A percentile compares a stretch with the other conserved stretches of the same genome.
Conservation (phyloP, 1,140 invertebrate genomes). For the Chrysoperla carnea region DNA sequence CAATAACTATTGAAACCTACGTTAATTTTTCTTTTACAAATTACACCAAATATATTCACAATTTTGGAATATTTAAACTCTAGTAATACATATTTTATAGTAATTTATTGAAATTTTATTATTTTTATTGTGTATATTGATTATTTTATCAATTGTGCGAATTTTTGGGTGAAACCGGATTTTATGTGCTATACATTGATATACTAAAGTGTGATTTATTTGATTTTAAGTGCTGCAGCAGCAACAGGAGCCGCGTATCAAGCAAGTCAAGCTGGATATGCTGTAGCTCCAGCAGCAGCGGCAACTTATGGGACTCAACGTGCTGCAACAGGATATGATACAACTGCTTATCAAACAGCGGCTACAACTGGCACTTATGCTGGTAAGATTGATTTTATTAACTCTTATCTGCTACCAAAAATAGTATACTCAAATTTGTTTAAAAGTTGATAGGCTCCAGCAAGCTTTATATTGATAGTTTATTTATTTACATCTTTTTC, state of each 20-base stretch:
- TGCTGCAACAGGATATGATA: constrained; percentile 56
- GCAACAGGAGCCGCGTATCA: constrained; percentile 57
- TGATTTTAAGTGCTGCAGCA: constrained; percentile 16
- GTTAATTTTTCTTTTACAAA: background rate
- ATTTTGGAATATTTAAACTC: background rate
- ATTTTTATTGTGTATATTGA: background rate
- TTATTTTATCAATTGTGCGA: background rate
- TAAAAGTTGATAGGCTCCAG: too few relatives aligned
- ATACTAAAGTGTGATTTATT: constrained; percentile 15
- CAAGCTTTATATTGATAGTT: too few relatives aligned
- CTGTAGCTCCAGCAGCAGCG: constrained; percentile 57
- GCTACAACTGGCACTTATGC: constrained; percentile 40
- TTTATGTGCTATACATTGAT: constrained; percentile 9
- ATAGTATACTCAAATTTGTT: too few relatives aligned
- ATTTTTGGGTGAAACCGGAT: background rate
- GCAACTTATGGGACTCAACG: constrained; percentile 61
- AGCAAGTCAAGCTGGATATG: constrained; percentile 63
- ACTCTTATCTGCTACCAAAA: too few relatives aligned
- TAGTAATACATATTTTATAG: background rate
- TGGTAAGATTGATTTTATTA: constrained; percentile 16
- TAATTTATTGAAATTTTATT: background rate
- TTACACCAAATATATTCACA: background rate
- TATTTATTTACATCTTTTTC: too few relatives aligned
- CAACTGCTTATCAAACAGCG: constrained; percentile 52
- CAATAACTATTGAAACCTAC: constrained; percentile 5